Base-by-base conservation (phyloP, 1,140 invertebrate genomes). In the Anastrepha obliqua region DNA sequence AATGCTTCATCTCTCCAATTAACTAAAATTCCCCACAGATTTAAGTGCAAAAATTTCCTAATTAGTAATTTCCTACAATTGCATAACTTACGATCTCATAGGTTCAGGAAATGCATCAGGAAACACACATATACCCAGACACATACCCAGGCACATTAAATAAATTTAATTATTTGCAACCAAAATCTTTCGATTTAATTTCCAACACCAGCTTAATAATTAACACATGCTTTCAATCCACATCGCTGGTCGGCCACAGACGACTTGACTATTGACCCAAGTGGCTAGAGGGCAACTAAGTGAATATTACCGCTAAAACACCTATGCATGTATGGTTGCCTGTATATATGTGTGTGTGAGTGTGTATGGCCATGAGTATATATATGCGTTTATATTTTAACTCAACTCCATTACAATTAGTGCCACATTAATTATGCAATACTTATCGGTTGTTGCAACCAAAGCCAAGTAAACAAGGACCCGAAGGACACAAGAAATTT, bases 371-470 rank as follows among this genome's bases (percentile, higher is more conserved):
- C 8, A 8, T 86, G 39, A 60, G 60, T 47, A 51, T 8, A 44
- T 59, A 47, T 62, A 8, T 86, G 39, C 60, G 60, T 47, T 20
- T 8, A 44, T 59, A 47, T 62, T 62, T 3, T 13, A 3, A 6
- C 29, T 74, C 13, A 74, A 74, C 67, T 87, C 29, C 70, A 81
- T 87, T 78, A 87, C 55, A 78, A 85, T 86, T 88, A 55, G 86
- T 87, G 86, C 62, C 64, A 58, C 62, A 87, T 87, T 87, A 87
- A 55, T 87, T 70, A 87, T 87, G 15, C 86, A 87, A 87, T 58
- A 55, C 60, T 29, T 55, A 62, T 44, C 17, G 11, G 13, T n/a
- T 42, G 55, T 86, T 86, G 29, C 11, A 86, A 15, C 74, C 11
- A 47, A 4, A 74, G 42, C 29, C 67, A 74, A 74, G 67, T 17